Evolutionary conservation across 2,113 vertebrate species (phyloP).

Genomic region (Sinocyclocheilus anophthalmus): DNA sequence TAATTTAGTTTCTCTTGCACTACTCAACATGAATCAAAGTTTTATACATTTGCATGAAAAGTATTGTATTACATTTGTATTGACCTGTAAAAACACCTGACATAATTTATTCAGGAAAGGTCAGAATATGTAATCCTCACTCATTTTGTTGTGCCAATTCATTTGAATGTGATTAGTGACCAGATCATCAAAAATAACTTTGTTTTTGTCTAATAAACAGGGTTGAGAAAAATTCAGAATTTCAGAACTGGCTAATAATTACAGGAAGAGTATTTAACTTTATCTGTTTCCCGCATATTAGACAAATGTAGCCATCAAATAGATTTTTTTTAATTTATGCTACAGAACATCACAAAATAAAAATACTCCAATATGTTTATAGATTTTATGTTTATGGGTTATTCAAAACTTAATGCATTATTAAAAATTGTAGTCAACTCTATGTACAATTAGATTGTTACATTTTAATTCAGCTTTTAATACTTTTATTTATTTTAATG

Average conservation of each 20-base stretch:
- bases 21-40: background rate
- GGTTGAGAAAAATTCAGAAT: background rate
- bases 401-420: background rate
- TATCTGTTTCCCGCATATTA: background rate
- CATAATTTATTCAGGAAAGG: no score
- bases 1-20: background rate
- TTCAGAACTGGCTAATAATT: background rate
- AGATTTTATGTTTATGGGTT: background rate
- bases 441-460: background rate
- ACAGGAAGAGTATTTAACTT: background rate
- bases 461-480: background rate
- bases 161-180: background rate
- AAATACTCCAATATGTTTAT: background rate
- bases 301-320: background rate
- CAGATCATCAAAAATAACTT: background rate
- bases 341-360: background rate
- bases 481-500: background rate
- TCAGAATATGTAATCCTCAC: background rate
- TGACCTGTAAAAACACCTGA: slow-evolving; percentile 5
- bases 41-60: background rate
- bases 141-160: background rate
- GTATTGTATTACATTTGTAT: background rate
- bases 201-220: background rate
- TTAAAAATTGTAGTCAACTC: background rate
- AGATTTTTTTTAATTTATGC: background rate